Evolutionary conservation across 2,113 vertebrate genomes (phyloP).

Genomic region (Phocoena sinus): DNA sequence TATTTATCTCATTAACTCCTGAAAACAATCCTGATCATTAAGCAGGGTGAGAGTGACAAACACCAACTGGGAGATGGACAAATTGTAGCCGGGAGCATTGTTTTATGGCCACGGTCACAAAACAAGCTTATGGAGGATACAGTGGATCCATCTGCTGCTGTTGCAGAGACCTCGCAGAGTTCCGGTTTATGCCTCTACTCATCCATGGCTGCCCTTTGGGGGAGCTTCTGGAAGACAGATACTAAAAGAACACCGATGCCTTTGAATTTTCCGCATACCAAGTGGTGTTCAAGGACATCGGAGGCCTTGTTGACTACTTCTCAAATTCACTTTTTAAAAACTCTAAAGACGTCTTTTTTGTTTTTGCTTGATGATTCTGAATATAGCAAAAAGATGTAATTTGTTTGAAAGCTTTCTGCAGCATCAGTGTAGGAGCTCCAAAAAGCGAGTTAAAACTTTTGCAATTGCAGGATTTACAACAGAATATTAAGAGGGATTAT

Average conservation of each 20-base stretch:
- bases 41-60: not conserved
- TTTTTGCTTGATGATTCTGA: not conserved
- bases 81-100: not conserved
- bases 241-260: not conserved
- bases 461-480: constrained; percentile 30
- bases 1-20: not conserved
- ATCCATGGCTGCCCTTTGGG: not conserved
- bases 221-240: not conserved
- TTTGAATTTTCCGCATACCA: not conserved
- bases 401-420: not conserved
- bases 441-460: constrained; percentile 1
- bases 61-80: not conserved
- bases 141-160: not conserved
- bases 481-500: constrained; percentile 46
- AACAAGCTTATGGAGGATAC: not conserved
- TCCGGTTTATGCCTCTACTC: not conserved
- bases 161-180: not conserved
- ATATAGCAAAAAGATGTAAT: not conserved
- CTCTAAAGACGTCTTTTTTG: not conserved
- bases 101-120: not conserved
- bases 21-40: not conserved
- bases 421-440: not conserved
- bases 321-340: not conserved
- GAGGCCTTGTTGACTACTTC: not conserved
- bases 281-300: not conserved